These are phyloP conservation scores for Neria commutata DNA, from an alignment of 2,888 invertebrate genomes.

Conservation along the genomic window DNA sequence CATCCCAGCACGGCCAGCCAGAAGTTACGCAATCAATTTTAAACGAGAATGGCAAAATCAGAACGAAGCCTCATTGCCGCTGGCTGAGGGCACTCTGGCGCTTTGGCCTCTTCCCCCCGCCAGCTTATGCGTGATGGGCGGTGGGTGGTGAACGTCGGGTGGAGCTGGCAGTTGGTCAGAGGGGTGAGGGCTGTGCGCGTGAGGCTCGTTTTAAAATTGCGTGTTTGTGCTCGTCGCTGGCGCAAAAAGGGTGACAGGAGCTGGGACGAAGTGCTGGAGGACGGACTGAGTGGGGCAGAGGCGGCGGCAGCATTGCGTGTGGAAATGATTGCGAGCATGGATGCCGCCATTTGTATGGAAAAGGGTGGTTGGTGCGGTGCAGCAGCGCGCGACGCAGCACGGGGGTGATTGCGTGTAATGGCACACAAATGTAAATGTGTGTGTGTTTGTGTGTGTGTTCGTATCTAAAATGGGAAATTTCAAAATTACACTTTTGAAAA, in stretches of 20 bases:
- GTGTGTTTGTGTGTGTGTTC: background rate
- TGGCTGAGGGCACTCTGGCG: background rate
- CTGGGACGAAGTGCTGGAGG: constrained; percentile 11
- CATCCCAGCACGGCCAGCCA: background rate
- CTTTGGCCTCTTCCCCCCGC: constrained; percentile 1
- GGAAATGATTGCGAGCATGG: constrained; percentile 36
- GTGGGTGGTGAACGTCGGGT: constrained; percentile 11
- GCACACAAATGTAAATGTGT: background rate
- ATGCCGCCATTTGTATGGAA: background rate
- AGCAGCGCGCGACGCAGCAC: background rate
- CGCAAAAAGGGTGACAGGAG: background rate
- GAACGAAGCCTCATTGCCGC: constrained; percentile 16
- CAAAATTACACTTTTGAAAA: constrained; percentile 17
- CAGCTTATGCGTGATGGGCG: constrained; percentile 1
- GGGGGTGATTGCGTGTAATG: constrained; percentile 1
- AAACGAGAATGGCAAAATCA: constrained; percentile 41
- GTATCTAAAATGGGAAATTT: constrained; percentile 15
- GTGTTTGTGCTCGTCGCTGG: constrained; percentile 39
- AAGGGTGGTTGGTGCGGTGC: background rate
- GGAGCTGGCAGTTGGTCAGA: background rate
- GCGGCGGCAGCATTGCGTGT: constrained; percentile 34
- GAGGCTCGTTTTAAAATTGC: constrained; percentile 54
- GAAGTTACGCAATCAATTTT: constrained; percentile 49
- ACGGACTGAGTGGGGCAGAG: background rate
- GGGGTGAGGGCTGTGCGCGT: constrained; percentile 35